These are phyloP conservation scores for Helostoma temminkii DNA, from an alignment of 2,797 vertebrate species.

Conservation along the genomic window DNA sequence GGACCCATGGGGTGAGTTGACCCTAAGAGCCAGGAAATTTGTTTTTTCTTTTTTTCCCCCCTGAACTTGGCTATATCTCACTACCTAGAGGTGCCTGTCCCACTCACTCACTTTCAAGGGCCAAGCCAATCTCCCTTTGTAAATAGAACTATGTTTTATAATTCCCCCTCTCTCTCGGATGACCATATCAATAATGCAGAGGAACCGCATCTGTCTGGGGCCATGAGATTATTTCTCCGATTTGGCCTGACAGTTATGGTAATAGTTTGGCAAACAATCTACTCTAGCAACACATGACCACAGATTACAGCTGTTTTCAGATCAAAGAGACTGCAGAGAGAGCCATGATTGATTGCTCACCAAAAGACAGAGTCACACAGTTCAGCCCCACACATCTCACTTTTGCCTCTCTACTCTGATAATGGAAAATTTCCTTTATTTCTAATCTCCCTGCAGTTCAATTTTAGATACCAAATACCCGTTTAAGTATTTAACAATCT, in stretches of 20 bases:
- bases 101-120: slow-evolving; percentile 95
- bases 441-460: slow-evolving; percentile 70
- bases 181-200: slow-evolving; percentile 99
- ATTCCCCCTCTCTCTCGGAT: slow-evolving; percentile 93
- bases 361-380: slow-evolving; percentile 87
- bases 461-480: slow-evolving; percentile 47
- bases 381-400: slow-evolving; percentile 85
- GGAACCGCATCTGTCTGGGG: slow-evolving; percentile 93
- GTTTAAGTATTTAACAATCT: slow-evolving; percentile 20
- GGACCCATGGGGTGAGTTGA: slow-evolving; percentile 88
- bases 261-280: slow-evolving; percentile 99
- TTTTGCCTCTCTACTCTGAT: slow-evolving; percentile 85
- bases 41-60: slow-evolving; percentile 76
- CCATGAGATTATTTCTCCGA: slow-evolving; percentile 99
- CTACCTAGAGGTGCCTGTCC: slow-evolving; percentile 96
- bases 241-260: slow-evolving; percentile 99
- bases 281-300: slow-evolving; percentile 92
- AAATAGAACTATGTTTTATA: slow-evolving; percentile 99
- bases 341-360: slow-evolving; percentile 91
- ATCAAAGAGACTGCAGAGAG: slow-evolving; percentile 89
- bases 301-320: slow-evolving; percentile 99
- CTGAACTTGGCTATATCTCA: slow-evolving; percentile 95
- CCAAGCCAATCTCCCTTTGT: slow-evolving; percentile 99
- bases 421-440: slow-evolving; percentile 77
- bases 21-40: slow-evolving; percentile 92